Conservation (phyloP, 2,888 invertebrate species). For the Ormyrus rosae region DNA sequence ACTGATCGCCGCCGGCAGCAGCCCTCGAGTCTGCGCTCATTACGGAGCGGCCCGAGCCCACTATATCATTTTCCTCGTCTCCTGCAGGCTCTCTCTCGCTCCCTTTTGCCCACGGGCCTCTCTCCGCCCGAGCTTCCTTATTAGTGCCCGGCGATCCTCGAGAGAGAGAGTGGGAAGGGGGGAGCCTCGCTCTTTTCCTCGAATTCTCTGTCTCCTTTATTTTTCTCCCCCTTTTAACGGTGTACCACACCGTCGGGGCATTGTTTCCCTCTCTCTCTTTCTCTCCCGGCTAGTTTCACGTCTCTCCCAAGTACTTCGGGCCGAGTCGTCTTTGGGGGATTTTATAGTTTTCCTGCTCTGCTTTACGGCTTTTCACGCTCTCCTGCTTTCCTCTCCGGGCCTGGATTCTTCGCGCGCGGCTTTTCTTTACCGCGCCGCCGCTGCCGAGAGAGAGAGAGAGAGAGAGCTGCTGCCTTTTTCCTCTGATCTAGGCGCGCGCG, state of each 20-base stretch:
- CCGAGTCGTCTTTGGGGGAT: not conserved
- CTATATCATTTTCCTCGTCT: conserved; percentile 13
- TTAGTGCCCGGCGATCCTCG: conserved; percentile 31
- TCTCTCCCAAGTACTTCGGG: not conserved
- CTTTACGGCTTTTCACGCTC: conserved; percentile 13
- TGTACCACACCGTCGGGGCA: not conserved
- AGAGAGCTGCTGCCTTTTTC: no score
- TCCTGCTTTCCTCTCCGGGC: not conserved
- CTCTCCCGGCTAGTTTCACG: conserved; percentile 13
- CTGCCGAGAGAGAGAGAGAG: no score
- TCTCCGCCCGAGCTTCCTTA: conserved; percentile 9
- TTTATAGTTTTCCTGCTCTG: not conserved
- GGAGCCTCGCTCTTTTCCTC: conserved; percentile 14
- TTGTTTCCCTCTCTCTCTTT: not conserved
- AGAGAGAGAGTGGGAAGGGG: not conserved
- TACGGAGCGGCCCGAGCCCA: not conserved
- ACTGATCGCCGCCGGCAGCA: not conserved
- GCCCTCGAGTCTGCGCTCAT: no score
- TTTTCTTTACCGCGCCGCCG: not conserved
- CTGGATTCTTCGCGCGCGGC: not conserved
- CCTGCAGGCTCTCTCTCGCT: not conserved
- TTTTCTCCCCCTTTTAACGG: conserved; percentile 20
- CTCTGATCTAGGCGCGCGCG: no score
- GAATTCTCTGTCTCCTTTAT: conserved; percentile 30
- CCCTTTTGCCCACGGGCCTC: not conserved